phyloP scores from a whole-genome alignment of 2,797 vertebrate species.

The Tragelaphus eurycerus region DNA sequence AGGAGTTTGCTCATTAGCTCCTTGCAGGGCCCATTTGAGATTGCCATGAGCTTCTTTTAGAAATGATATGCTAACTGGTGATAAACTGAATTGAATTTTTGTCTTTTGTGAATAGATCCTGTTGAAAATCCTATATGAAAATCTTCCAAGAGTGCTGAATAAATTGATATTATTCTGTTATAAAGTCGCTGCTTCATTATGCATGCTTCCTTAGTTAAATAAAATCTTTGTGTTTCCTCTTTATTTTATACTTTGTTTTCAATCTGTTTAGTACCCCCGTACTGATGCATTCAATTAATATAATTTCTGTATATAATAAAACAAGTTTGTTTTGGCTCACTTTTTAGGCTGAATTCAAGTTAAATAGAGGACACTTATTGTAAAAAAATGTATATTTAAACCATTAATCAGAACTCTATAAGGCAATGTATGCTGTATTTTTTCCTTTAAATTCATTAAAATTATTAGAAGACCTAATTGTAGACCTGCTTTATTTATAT shows the following conservation, averaged over 20 bases:
- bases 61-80: constrained; percentile 82
- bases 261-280: constrained; percentile 71
- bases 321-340: constrained; percentile 70
- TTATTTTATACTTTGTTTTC: constrained; percentile 77
- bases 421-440: background rate
- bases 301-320: constrained; percentile 73
- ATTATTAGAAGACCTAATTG: background rate
- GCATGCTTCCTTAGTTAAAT: constrained; percentile 66
- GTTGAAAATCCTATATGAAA: constrained; percentile 32
- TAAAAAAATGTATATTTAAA: background rate
- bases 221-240: constrained; percentile 58
- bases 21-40: constrained; percentile 82
- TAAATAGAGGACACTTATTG: background rate
- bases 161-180: constrained; percentile 71
- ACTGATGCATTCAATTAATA: constrained; percentile 67
- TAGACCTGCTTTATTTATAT: background rate
- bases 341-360: constrained; percentile 50
- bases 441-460: constrained; percentile 20
- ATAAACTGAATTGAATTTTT: constrained; percentile 75
- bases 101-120: constrained; percentile 39
- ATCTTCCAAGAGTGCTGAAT: constrained; percentile 52
- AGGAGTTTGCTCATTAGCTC: constrained; percentile 85
- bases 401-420: background rate
- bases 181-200: constrained; percentile 74
- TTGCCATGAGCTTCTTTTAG: constrained; percentile 80